Evolutionary conservation across 2,797 vertebrate genomes (phyloP).

Genomic region (Lophotriccus pileatus): DNA sequence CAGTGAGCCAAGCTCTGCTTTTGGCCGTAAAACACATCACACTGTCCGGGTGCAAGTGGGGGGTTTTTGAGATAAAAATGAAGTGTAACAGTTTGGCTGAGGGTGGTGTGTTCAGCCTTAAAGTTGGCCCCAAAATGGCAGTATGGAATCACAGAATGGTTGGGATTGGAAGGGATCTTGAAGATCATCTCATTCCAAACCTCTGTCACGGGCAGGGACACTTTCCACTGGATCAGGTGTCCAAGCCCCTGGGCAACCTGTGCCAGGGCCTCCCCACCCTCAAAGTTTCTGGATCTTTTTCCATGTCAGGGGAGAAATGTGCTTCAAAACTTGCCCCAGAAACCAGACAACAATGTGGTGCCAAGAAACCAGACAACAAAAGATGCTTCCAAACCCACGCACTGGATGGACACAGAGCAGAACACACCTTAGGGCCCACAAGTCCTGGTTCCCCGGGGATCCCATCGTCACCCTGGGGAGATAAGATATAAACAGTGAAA

Average conservation of each 20-base stretch:
- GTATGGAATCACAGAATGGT: too few species aligned
- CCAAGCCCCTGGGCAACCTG: fast-evolving
- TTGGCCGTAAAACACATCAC: not conserved
- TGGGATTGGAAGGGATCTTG: not conserved
- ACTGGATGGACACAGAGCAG: not conserved
- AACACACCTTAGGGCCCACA: constrained; percentile 82
- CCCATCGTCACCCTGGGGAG: constrained; percentile 85
- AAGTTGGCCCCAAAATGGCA: not conserved
- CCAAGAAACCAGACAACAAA: not conserved
- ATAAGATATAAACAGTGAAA: not conserved
- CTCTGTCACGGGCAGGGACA: not conserved
- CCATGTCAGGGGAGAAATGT: not conserved
- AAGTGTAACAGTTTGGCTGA: not conserved
- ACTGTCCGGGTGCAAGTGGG: not conserved
- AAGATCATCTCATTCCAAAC: not conserved
- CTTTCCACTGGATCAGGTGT: fast-evolving
- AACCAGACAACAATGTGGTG: not conserved
- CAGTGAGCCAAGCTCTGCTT: not conserved
- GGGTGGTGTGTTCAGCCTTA: not conserved
- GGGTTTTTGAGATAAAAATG: not conserved
- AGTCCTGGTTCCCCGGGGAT: constrained; percentile 80
- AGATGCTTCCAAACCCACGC: not conserved
- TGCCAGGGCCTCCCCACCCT: not conserved
- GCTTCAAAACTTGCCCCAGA: not conserved
- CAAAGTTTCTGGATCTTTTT: not conserved